Evolutionary conservation across 2,888 invertebrate genomes (phyloP).

Genomic region (Euzophera pinguis): DNA sequence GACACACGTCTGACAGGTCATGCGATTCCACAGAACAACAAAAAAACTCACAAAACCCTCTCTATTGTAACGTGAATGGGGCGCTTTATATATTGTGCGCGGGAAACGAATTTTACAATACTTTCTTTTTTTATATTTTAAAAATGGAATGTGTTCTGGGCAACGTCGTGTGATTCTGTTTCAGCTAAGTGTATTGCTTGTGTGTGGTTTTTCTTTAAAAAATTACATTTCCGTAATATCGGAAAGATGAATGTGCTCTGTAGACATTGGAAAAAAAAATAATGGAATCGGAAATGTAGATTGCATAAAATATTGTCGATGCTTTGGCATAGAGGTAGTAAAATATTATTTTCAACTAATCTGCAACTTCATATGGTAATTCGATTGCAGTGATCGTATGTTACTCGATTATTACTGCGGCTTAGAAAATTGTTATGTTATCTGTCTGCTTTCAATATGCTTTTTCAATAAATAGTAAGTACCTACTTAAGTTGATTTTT

Average conservation of each 20-base stretch:
- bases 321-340: background rate
- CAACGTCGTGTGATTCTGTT: slow-evolving; percentile 55
- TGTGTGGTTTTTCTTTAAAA: slow-evolving; percentile 47
- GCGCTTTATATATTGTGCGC: slow-evolving; percentile 66
- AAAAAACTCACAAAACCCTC: slow-evolving; percentile 54
- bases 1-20: slow-evolving; percentile 59
- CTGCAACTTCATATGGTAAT: slow-evolving; percentile 5
- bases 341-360: slow-evolving; percentile 2
- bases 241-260: slow-evolving; percentile 10
- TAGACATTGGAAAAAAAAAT: background rate
- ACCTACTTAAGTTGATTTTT: no score
- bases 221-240: slow-evolving; percentile 32
- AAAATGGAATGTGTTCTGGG: slow-evolving; percentile 53
- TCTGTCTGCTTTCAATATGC: no score
- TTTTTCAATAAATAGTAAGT: no score
- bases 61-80: slow-evolving; percentile 68
- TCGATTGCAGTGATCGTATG: slow-evolving; percentile 3
- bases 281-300: background rate
- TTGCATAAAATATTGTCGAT: background rate
- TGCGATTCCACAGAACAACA: slow-evolving; percentile 43
- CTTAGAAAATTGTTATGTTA: background rate
- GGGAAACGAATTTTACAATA: slow-evolving; percentile 73
- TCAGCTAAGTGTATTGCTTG: slow-evolving; percentile 57
- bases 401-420: background rate
- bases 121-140: slow-evolving; percentile 49